Conservation (phyloP, 2,113 vertebrate species). For the Sus scrofa region T2T-Sscrofa CM000829.6:29678001-29678500, state of each 20-base stretch:
- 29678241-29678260: constrained; percentile 75
- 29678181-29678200: constrained; percentile 71
- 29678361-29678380: background rate
- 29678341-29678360: background rate
- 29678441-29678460: background rate
- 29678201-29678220: constrained; percentile 76
- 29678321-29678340: background rate
- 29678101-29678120: constrained; percentile 68
- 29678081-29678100: constrained; percentile 51
- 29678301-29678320: background rate
- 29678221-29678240: constrained; percentile 77
- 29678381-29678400: background rate
- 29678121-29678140: constrained; percentile 71
- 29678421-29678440: background rate
- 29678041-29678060: background rate
- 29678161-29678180: constrained; percentile 74
- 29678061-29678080: constrained; percentile 31
- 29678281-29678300: constrained; percentile 43
- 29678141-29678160: constrained; percentile 72
- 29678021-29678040: constrained; percentile 54
- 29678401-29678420: background rate
- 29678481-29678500: background rate
- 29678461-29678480: background rate
- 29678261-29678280: constrained; percentile 21
- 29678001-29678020: constrained; percentile 50